phyloP scores from a whole-genome alignment of 2,113 vertebrate genomes.

The Tiliqua scincoides region DNA sequence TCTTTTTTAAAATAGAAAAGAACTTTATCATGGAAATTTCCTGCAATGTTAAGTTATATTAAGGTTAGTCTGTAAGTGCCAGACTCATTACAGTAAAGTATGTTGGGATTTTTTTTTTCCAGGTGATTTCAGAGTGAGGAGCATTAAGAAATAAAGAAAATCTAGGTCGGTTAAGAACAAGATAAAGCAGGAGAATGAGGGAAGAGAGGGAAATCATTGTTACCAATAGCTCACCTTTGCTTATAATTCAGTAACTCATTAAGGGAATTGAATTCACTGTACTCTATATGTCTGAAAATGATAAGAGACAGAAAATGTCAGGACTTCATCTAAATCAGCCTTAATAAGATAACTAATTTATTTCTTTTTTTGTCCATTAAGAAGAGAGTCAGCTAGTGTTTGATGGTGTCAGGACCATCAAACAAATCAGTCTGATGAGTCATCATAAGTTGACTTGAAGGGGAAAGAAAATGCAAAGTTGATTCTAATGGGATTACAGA shows the following conservation, averaged over 20 bases:
- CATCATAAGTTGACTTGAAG: not conserved
- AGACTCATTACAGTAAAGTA: not conserved
- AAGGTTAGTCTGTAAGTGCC: not conserved
- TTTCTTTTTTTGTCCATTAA: not conserved
- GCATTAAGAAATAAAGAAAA: not conserved
- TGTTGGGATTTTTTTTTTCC: not conserved
- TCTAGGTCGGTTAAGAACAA: not conserved
- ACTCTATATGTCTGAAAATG: not conserved
- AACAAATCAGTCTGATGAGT: not conserved
- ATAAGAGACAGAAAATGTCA: not conserved
- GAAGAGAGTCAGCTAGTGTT: not conserved
- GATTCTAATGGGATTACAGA: not conserved
- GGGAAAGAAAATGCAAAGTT: rapidly evolving
- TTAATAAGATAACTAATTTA: not conserved
- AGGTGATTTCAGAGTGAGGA: not conserved
- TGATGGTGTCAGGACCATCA: not conserved
- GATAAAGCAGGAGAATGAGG: not conserved
- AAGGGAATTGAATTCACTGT: not conserved
- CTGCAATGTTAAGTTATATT: not conserved
- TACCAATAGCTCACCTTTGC: not conserved
- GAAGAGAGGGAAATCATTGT: constrained; percentile 7
- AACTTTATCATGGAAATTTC: not conserved
- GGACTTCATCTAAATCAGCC: not conserved
- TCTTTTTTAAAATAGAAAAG: not conserved
- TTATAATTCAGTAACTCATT: constrained; percentile 9